Conservation (phyloP, 2,797 vertebrate species). For the Danio tinwini region DNA sequence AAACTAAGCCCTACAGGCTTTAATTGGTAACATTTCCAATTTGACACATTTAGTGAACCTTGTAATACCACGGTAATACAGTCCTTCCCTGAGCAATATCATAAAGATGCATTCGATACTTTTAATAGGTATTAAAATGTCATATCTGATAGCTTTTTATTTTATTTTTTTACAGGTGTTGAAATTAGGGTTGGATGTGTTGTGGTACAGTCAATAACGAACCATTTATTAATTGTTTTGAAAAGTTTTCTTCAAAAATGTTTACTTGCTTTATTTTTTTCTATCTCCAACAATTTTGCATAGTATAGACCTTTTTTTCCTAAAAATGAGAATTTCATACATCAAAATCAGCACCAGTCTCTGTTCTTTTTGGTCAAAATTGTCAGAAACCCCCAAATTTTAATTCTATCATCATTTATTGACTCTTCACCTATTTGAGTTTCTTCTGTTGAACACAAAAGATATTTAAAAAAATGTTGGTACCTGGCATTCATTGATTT, state of each 20-base stretch:
- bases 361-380: too few relatives aligned
- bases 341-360: too few relatives aligned
- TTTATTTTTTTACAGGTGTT: background rate
- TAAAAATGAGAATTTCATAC: too few relatives aligned
- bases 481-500: too few relatives aligned
- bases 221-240: too few relatives aligned
- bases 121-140: constrained; percentile 16
- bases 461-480: too few relatives aligned
- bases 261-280: background rate
- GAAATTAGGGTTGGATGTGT: background rate
- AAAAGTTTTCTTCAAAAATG: background rate
- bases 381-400: too few relatives aligned
- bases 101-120: background rate
- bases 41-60: constrained; percentile 36
- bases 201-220: background rate
- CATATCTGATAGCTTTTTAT: background rate
- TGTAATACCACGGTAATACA: constrained; percentile 2
- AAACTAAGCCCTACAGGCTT: background rate
- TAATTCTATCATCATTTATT: too few relatives aligned
- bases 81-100: background rate
- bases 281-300: background rate
- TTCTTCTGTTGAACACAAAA: too few relatives aligned
- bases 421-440: too few relatives aligned
- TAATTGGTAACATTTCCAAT: constrained; percentile 36
- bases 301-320: background rate